These are phyloP conservation scores for Coracias cyanogaster DNA, from an alignment of 2,797 vertebrate genomes.

Conservation along the genomic window DNA sequence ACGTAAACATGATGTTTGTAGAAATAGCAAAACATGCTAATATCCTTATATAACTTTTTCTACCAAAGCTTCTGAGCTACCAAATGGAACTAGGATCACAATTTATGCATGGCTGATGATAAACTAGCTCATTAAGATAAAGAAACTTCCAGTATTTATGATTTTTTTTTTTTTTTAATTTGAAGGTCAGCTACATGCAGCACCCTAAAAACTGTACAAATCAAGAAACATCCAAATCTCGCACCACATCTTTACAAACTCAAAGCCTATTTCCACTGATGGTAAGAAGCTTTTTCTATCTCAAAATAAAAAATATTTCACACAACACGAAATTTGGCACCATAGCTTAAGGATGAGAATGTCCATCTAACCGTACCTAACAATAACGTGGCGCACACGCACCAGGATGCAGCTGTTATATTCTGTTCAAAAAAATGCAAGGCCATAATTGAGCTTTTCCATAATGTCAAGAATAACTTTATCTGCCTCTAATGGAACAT, in stretches of 20 bases:
- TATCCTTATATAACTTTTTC: neutral
- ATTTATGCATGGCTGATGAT: neutral
- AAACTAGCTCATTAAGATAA: neutral
- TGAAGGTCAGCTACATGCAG: neutral
- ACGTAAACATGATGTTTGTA: fast-evolving
- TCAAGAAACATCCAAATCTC: neutral
- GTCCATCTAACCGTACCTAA: neutral
- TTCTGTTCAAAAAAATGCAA: neutral
- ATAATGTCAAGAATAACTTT: neutral
- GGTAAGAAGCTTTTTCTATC: neutral
- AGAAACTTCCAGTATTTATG: neutral
- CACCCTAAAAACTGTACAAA: neutral
- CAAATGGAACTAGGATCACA: neutral
- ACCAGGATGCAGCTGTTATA: neutral
- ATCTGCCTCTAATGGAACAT: neutral
- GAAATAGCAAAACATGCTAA: neutral
- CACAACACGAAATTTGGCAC: neutral
- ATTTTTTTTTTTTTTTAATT: no score
- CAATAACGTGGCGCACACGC: neutral
- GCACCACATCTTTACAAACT: neutral
- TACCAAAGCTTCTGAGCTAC: neutral
- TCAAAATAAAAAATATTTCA: neutral
- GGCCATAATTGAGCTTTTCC: neutral
- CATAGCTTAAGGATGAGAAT: neutral
- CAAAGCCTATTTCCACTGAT: neutral